Evolutionary conservation across 2,113 vertebrate genomes (phyloP), one percentile per base, ranked within the genome.

Genomic region (Saguinus imperator): DNA sequence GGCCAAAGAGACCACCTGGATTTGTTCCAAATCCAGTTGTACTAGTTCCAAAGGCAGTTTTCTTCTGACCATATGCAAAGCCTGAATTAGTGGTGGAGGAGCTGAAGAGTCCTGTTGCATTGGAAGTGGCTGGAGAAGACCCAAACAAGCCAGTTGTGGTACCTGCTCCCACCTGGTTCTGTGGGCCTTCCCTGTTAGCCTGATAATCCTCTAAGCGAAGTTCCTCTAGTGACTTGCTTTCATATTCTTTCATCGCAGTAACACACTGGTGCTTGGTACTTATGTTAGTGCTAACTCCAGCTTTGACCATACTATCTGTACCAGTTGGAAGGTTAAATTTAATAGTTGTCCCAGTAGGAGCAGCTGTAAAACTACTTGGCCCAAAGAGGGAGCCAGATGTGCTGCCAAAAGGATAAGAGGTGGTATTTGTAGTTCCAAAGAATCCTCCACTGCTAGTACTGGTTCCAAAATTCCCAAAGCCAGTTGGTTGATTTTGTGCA

Each of bases 231-330:
- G 99, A 99, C 91, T 99, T 99, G 98, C 99, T 99, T 97, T 99
- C 99, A 0, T 99, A 99, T 77, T 99, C 99, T 96, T 99, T 99
- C 99, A 99, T 99, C 86, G 99, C 99, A 11, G 99, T 99, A 97
- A 99, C 99, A 94, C 99, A 99, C 87, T 99, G 99, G 96, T 99
- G 99, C 91, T 99, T 99, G 79, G 99, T 99, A 97, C 99, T 99
- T 98, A 99, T 99, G 98, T 99, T 99, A 1, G 99, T 99, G 96
- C 99, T 99, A 87, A 99, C 99, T 0, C 99, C 99, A 0, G 99
- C 99, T 87, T 99, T 99, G 32, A 99, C 99, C 99, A 99, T 99
- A 1, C 99, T 99, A 97, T 99, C 99, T 6, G 99, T 99, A 89
- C 99, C 99, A 0, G 99, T 99, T 0, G 99, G 99, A 11, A 6